A percentile compares a stretch with the other conserved stretches of the same genome.
These are phyloP conservation scores for Chymomyza costata DNA, from an alignment of 1,140 invertebrate species.

Conservation along the genomic window DNA sequence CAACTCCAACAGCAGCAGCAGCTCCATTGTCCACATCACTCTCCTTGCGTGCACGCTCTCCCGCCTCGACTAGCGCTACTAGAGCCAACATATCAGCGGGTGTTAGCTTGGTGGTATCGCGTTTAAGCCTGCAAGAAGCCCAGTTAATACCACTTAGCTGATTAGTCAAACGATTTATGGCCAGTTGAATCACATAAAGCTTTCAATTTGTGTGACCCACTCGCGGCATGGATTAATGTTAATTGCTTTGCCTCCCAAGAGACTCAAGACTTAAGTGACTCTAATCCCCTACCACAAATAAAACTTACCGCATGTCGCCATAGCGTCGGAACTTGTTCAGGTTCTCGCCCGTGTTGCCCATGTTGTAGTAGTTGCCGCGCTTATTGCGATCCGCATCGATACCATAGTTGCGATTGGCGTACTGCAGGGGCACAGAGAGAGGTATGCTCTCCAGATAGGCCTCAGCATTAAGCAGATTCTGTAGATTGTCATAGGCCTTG, in stretches of 20 bases:
- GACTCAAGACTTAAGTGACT: too few species aligned
- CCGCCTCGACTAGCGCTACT: conserved; percentile 69
- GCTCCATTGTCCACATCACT: conserved; percentile 46
- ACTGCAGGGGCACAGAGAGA: conserved; percentile 55
- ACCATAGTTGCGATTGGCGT: conserved; percentile 67
- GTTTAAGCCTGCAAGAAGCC: conserved; percentile 40
- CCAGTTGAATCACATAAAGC: neutral
- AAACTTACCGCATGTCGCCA: conserved; percentile 66
- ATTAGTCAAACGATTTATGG: neutral
- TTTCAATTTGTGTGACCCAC: too few species aligned
- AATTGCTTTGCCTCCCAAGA: neutral
- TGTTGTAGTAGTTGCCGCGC: conserved; percentile 54
- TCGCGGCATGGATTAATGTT: neutral
- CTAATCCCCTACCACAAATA: too few species aligned
- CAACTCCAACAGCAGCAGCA: conserved; percentile 37
- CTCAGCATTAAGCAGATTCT: conserved; percentile 66
- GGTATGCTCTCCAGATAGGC: conserved; percentile 64
- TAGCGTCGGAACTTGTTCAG: conserved; percentile 61
- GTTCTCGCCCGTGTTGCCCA: conserved; percentile 29
- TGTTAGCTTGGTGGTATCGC: conserved; percentile 64
- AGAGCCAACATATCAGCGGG: conserved; percentile 71
- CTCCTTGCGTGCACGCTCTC: conserved; percentile 67
- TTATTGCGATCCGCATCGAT: conserved; percentile 61
- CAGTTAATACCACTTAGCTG: neutral
- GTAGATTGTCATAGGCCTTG: conserved; percentile 71